These are phyloP conservation scores for Drosophila arizonae DNA, from an alignment of 1,140 invertebrate genomes.

Conservation along the genomic window DNA sequence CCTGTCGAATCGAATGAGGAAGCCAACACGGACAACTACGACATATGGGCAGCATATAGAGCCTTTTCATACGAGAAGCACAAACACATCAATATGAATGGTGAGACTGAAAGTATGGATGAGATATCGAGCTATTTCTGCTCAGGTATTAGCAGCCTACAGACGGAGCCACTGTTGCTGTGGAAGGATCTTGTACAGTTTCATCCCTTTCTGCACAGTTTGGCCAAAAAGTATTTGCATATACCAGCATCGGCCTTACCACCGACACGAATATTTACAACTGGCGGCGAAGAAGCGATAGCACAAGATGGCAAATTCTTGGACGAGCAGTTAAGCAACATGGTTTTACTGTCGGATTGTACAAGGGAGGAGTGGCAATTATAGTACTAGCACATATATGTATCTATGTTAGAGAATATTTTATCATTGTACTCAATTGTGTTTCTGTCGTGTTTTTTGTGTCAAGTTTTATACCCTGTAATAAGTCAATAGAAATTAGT, in stretches of 20 bases:
- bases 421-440: background rate
- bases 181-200: slow-evolving; percentile 47
- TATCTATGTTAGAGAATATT: slow-evolving; percentile 17
- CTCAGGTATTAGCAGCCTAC: slow-evolving; percentile 38
- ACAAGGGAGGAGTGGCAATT: slow-evolving; percentile 45
- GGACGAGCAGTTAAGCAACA: slow-evolving; percentile 36
- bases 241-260: slow-evolving; percentile 49
- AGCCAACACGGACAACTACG: slow-evolving; percentile 8
- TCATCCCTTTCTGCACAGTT: slow-evolving; percentile 47
- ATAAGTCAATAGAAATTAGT: slow-evolving; percentile 1
- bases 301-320: slow-evolving; percentile 12
- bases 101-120: slow-evolving; percentile 30
- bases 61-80: slow-evolving; percentile 37
- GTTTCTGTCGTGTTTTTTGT: background rate
- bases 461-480: background rate
- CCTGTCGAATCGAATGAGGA: slow-evolving; percentile 12
- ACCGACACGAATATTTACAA: slow-evolving; percentile 26
- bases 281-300: background rate
- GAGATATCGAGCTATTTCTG: slow-evolving; percentile 51
- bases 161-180: slow-evolving; percentile 39
- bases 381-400: slow-evolving; percentile 20
- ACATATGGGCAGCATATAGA: slow-evolving; percentile 50
- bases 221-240: slow-evolving; percentile 51
- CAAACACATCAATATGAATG: slow-evolving; percentile 21
- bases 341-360: slow-evolving; percentile 46